Base-by-base conservation (phyloP, 1,140 invertebrate species). In the Condylostylus longicornis region DNA sequence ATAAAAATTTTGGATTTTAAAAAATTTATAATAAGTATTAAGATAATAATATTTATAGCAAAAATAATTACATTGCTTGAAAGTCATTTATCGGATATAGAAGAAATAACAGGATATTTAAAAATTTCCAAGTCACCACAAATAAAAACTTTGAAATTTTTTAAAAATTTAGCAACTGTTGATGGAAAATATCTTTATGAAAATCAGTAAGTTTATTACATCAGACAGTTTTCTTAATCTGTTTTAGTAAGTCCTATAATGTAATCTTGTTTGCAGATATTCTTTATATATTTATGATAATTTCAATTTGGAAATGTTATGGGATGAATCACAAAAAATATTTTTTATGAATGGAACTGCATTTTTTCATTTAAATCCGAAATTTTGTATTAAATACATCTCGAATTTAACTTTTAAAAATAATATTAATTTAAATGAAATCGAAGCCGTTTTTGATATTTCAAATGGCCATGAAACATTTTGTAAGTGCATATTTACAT, bases 361-460 rank as follows among this genome's bases (percentile, higher is more conserved):
- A 40, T 95, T 2, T 84, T 94, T 97, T 54, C 89, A 96, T 51
- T 79, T 85, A 50, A 98, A 98, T 62, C 82, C 87, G 3, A 88
- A 89, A 44, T 65, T 98, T 4, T 98, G 94, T 58, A 64, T 75
- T n/a, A 63, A 76, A 28, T 79, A 83, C 51, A 91, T 35, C 52
- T 18, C 47, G 62, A 40, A 66, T 21, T 58, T 19, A 27, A 18
- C 47, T 1, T 43, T 43, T 1, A 43, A 40, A 6, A 53, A 49
- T 27, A 42, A 35, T 14, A 29, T 37, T 0, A 18, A 45, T 0
- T 53, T 54, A 15, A 63, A 76, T 42, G 71, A 68, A 18, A 74
- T 82, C 14, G 59, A 68, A 4, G 87, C 93, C 57, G 81, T 93
- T 0, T 83, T 83, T 1, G 57, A 61, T 1, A 77, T 72, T 47